phyloP scores from a whole-genome alignment of 1,140 invertebrate species.

The Akabosia matsudoensis region DNA sequence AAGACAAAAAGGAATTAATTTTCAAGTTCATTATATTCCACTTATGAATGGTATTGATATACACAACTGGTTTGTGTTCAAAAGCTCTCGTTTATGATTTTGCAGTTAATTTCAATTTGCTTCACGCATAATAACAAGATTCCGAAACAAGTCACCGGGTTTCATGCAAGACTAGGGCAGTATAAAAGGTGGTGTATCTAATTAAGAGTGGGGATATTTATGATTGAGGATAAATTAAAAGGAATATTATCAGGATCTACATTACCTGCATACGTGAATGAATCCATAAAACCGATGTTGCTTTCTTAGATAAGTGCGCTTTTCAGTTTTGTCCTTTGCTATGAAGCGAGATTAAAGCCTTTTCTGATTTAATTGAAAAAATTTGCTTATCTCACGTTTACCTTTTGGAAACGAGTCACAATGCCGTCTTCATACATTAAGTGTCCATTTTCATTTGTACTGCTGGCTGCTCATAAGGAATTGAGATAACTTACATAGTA shows the following conservation, averaged over 20 bases:
- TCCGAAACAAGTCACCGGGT: neutral
- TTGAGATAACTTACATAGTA: too few species aligned
- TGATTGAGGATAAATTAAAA: neutral
- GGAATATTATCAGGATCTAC: neutral
- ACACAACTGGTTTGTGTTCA: too few species aligned
- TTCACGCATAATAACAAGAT: neutral
- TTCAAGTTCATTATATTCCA: slow-evolving; percentile 14
- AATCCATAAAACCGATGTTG: too few species aligned
- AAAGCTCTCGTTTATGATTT: neutral
- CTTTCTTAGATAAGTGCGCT: too few species aligned
- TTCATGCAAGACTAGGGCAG: neutral
- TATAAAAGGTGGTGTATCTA: neutral
- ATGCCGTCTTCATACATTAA: too few species aligned
- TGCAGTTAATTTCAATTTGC: neutral
- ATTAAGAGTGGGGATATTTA: slow-evolving; percentile 2
- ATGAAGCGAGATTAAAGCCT: neutral
- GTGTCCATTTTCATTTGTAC: too few species aligned
- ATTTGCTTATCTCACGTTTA: neutral
- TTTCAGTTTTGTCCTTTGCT: neutral
- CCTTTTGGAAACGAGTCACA: too few species aligned
- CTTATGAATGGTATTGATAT: too few species aligned
- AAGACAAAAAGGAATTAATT: neutral
- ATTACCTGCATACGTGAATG: too few species aligned
- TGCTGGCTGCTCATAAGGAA: too few species aligned
- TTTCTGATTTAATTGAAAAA: neutral